phyloP scores from a whole-genome alignment of 2,888 invertebrate species.

The Orthosia cruda region DNA sequence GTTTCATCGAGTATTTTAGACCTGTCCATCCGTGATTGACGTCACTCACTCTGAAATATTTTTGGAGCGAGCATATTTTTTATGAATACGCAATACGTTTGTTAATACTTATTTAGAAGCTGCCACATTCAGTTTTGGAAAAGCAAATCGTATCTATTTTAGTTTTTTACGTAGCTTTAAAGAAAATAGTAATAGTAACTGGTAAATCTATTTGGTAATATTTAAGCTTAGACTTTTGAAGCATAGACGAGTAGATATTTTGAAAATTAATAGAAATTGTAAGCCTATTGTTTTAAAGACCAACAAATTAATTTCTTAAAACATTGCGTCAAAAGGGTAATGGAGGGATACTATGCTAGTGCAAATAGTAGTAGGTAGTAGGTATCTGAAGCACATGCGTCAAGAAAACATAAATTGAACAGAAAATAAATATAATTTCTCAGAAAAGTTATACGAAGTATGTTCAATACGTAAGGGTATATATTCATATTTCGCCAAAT shows the following conservation, averaged over 20 bases:
- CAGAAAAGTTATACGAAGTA: too few species aligned
- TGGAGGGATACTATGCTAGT: too few species aligned
- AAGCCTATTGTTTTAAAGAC: neutral
- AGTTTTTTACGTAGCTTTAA: too few species aligned
- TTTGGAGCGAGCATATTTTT: slow-evolving; percentile 21
- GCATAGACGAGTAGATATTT: neutral
- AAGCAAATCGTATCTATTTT: too few species aligned
- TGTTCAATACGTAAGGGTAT: too few species aligned
- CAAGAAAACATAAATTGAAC: neutral
- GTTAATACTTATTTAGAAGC: too few species aligned
- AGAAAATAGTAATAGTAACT: too few species aligned
- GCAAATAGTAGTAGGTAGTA: too few species aligned
- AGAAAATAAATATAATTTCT: neutral
- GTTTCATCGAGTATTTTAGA: slow-evolving; percentile 53
- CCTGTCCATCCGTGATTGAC: slow-evolving; percentile 57
- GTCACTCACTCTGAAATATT: slow-evolving; percentile 52
- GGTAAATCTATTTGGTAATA: too few species aligned
- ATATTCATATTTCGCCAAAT: neutral
- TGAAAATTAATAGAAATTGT: neutral
- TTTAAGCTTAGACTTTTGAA: neutral
- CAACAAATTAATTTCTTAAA: neutral
- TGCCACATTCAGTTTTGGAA: too few species aligned
- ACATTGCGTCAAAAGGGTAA: too few species aligned
- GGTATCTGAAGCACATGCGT: neutral
- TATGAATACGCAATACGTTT: slow-evolving; percentile 35